Base-by-base conservation (phyloP, 2,113 vertebrate species). In the Elgaria multicarinata region DNA sequence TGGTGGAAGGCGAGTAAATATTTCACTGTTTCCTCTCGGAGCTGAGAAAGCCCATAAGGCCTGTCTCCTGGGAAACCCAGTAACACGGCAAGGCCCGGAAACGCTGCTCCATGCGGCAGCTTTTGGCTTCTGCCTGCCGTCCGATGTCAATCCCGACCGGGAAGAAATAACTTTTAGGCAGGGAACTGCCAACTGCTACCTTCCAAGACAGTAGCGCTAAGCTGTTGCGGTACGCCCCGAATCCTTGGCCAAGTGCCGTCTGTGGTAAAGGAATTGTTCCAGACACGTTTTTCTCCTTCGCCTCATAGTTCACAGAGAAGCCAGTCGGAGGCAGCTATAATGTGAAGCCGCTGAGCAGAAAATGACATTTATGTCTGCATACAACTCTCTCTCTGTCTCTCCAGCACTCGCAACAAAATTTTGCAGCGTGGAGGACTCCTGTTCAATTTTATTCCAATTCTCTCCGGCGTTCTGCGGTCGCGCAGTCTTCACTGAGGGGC, bases 1-100 rank as follows among this genome's bases (percentile, higher is more conserved):
- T n/a, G n/a, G n/a, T n/a, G 50, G 53, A 16, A 39, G 62, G 0
- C 22, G 24, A n/a, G 85, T 31, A 89, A 69, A 82, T 46, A 66
- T 85, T 92, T 89, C 76, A 82, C 85, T 39, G 13, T 83, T 87
- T 90, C 86, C 92, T 80, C 36, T 75, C 84, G 0, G 66, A 85
- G 93, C 93, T 81, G 93, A 90, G 72, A 89, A 92, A 94, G 85
- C 88, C 93, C 18, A 79, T 0, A 1, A 55, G 90, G 86, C 33
- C 36, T 86, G 86, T 95, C 93, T 90, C 94, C 93, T 67, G 88
- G 94, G 94, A 93, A 91, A 88, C 89, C 80, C 87, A 22, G 85
- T 72, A 36, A 53, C 93, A 91, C 42, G 81, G 28, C 80, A 77
- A 13, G 0, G 83, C 0, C 8, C 85, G 86, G 85, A 46, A 13